Conservation (phyloP, 2,888 invertebrate genomes). For the Andrena dorsata region DNA sequence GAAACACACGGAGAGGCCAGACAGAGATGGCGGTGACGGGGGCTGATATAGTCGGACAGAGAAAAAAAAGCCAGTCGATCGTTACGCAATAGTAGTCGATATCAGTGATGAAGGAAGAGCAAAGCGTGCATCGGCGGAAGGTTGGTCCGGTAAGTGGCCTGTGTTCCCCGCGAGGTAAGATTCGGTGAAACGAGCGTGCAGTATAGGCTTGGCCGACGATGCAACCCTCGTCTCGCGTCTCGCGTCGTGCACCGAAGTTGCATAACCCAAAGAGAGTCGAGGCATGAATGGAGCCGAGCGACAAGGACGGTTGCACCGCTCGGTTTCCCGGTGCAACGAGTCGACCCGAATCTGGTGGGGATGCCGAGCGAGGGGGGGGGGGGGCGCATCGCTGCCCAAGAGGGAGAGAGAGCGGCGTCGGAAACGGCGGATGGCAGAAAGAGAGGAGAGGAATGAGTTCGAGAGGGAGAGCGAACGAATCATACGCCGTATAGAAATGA, state of each 20-base stretch:
- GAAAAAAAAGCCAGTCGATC: slow-evolving; percentile 20
- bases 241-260: slow-evolving; percentile 70
- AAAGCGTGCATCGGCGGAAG: slow-evolving; percentile 8
- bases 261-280: slow-evolving; percentile 74
- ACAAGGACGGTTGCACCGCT: slow-evolving; percentile 68
- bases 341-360: slow-evolving; percentile 49
- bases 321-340: slow-evolving; percentile 72
- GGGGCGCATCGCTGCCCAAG: slow-evolving; percentile 49
- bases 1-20: background rate
- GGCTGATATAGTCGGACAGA: background rate
- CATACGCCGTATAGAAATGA: slow-evolving; percentile 65
- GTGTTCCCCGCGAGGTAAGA: slow-evolving; percentile 38
- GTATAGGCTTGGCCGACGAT: slow-evolving; percentile 51
- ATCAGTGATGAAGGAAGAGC: background rate
- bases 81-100: slow-evolving; percentile 25
- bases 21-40: too few relatives aligned
- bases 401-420: slow-evolving; percentile 4
- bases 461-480: slow-evolving; percentile 36
- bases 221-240: slow-evolving; percentile 45
- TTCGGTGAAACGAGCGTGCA: slow-evolving; percentile 61
- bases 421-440: slow-evolving; percentile 9
- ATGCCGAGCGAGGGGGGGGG: slow-evolving; percentile 40
- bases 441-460: background rate
- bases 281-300: slow-evolving; percentile 78
- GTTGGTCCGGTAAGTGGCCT: slow-evolving; percentile 28